Base-by-base conservation (phyloP, 2,797 vertebrate species). In the Paguma larvata region DNA sequence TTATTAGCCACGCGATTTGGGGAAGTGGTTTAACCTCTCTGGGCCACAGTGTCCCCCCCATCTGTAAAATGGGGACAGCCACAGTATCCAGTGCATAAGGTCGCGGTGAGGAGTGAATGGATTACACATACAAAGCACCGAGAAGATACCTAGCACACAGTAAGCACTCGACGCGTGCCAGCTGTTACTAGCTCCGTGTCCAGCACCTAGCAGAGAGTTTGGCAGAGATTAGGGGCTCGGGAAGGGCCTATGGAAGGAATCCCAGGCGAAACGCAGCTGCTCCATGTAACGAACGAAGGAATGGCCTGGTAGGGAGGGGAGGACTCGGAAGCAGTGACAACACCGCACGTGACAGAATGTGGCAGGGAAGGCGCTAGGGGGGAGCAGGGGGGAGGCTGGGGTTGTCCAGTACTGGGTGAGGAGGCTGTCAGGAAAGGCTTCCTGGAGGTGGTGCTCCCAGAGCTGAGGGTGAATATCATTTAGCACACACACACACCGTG, bases 251-350 rank as follows among this genome's bases (percentile, higher is more conserved):
- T 80, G 59, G 94, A 95, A 56, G 62, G 72, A 72, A 56, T 90
- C 53, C 86, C 79, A 84, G 95, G 89, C 46, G 53, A 32, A 82
- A 89, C 68, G 77, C 73, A 75, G 63, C 78, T 93, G 65, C 70
- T 93, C 41, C 48, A 59, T 59, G 23, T 48, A 91, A 25, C n/a
- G 51, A 84, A 72, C 73, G 94, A 85, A 89, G 82, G 94, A 38
- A n/a, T 21, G 21, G 67, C 51, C 72, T 72, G 12, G 13, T 75
- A 18, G 65, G 83, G 34, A 91, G 30, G 65, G 83, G 30, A 96
- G n/a, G 78, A 34, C 21, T 30, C 41, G 46, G 85, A 68, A 84
- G 25, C 89, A 59, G 53, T 53, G 94, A 92, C 59, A 38, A 21
- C 25, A 56, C 10, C 63, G 78, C 89, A 34, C 63, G 53, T 59